Percentiles rank a stretch among this genome's conserved stretches.
Conservation (phyloP, 2,888 invertebrate genomes). For the Stictocephala bisonia region DNA sequence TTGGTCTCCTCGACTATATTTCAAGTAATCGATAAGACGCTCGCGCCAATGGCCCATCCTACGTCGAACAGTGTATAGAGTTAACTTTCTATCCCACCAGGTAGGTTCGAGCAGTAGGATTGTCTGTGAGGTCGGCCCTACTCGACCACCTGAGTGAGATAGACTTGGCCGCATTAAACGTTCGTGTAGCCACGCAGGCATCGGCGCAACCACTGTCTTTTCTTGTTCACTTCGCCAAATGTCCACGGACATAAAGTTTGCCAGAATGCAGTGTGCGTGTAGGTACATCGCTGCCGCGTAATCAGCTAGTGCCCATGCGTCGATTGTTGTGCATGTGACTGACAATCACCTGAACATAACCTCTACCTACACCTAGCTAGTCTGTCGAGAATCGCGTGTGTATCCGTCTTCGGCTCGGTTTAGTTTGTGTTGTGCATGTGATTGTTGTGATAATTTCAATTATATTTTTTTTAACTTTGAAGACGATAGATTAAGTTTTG, state of each 20-base stretch:
- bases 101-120: background rate
- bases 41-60: too few relatives aligned
- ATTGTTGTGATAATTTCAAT: background rate
- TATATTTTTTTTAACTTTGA: slow-evolving; percentile 7
- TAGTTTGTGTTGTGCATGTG: slow-evolving; percentile 11
- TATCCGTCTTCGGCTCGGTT: background rate
- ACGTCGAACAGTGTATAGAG: slow-evolving; percentile 7
- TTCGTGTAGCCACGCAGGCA: slow-evolving; percentile 36
- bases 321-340: slow-evolving; percentile 7
- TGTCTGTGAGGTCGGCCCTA: slow-evolving; percentile 14
- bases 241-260: background rate
- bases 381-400: slow-evolving; percentile 1
- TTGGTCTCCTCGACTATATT: too few relatives aligned
- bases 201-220: background rate
- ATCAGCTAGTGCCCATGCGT: slow-evolving; percentile 1
- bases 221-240: background rate
- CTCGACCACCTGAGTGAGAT: slow-evolving; percentile 32
- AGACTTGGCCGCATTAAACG: background rate
- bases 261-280: slow-evolving; percentile 2
- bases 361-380: background rate
- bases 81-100: slow-evolving; percentile 27
- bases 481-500: too few relatives aligned
- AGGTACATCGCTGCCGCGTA: too few relatives aligned
- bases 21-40: too few relatives aligned
- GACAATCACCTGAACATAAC: slow-evolving; percentile 31